Evolutionary conservation across 2,113 vertebrate genomes (phyloP), one percentile per base, ranked within the genome.

Genomic region (Pollachius pollachius): DNA sequence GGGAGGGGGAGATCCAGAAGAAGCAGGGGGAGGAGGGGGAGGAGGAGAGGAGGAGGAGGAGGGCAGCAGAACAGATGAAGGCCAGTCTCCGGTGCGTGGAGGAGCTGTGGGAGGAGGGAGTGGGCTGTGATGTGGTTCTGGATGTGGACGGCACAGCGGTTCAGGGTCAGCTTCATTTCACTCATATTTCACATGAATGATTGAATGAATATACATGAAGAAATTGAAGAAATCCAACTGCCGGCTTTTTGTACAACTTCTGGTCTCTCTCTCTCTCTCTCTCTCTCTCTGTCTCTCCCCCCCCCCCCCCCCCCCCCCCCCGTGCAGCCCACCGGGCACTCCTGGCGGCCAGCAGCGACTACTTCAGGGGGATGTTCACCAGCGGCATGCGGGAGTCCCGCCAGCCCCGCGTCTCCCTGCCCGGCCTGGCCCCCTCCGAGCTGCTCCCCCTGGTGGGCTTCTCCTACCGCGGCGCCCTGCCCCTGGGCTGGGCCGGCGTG

Each of bases 291-390:
- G 2, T 23, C 23, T 2, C 23, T 1, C 23, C 23, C 23, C 23
- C 23, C 23, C 23, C 23, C 13, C 54, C 9, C 13, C 3, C 7
- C 2, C 2, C n/a, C 15, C 2, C 54, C 9, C 12, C 1, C 2
- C 7, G 15, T 57, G 15, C 54, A 98, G 96, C 93, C 58, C 96
- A 98, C 81, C 93, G 93, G 80, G 87, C 93, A 65, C 82, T 95
- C 63, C 84, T 97, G 81, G 94, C 94, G 41, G 95, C 94, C 16
- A 93, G 92, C 90, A 96, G 94, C 16, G 94, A 95, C 72, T 98
- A 94, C 89, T 98, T 98, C 84, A 90, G 92, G 2, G 94, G 91
- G 11, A 96, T 97, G 94, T 95, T 98, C 79, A 93, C 93, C 59
- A 93, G 93, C 2, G 95, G 95, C 25, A 98, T 98, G 96, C 89